These are phyloP conservation scores for Andrena trimmerana DNA, from an alignment of 2,888 invertebrate genomes.

Conservation along the genomic window DNA sequence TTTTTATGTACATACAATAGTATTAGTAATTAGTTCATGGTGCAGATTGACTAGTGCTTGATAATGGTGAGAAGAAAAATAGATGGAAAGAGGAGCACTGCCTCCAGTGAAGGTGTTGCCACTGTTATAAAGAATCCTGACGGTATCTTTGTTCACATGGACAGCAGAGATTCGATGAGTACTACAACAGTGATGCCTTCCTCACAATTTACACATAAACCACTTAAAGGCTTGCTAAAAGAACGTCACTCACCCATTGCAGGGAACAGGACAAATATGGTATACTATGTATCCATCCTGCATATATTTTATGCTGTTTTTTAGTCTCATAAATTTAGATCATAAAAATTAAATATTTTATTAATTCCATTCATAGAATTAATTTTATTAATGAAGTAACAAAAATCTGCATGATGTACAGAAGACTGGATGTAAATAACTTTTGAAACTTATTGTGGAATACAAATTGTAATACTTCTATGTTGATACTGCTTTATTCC, in stretches of 20 bases:
- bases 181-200: conserved; percentile 71
- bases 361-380: no score
- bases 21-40: conserved; percentile 42
- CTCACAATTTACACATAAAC: conserved; percentile 78
- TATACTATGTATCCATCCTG: conserved; percentile 63
- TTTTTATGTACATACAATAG: no score
- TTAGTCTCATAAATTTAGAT: no score
- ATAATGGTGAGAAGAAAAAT: conserved; percentile 80
- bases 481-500: no score
- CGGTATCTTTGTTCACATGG: conserved; percentile 69
- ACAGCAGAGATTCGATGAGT: conserved; percentile 73
- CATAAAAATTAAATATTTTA: no score
- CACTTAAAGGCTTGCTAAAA: conserved; percentile 80
- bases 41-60: conserved; percentile 41
- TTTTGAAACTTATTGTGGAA: no score
- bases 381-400: no score
- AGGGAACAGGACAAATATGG: conserved; percentile 80
- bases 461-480: no score
- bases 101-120: conserved; percentile 72
- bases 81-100: conserved; percentile 77
- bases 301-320: no score
- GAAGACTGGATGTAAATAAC: no score
- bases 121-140: conserved; percentile 76
- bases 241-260: conserved; percentile 77
- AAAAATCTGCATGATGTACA: no score